Evolutionary conservation across 23 tunicate genomes (phyloP).

Genomic region (Trididemnum nubilum): DNA sequence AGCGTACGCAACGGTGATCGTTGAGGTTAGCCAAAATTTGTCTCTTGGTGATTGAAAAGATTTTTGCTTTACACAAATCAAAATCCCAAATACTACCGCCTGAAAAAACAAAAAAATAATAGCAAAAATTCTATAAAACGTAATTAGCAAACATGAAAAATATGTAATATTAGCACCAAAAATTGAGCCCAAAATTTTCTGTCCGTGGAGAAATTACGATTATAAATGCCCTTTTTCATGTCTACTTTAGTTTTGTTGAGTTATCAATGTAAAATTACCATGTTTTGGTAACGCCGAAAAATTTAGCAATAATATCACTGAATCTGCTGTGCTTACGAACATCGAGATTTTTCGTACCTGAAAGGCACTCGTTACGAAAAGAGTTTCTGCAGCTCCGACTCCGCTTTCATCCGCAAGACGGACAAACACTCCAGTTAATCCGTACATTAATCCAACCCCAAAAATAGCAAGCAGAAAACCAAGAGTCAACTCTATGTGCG

Average conservation of each 20-base stretch:
- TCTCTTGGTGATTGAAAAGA: conserved; percentile 64
- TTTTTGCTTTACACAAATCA: conserved; percentile 17
- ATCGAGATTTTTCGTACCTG: conserved; percentile 55
- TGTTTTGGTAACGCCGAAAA: no score
- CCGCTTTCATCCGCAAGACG: conserved; percentile 66
- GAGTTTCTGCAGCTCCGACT: conserved; percentile 59
- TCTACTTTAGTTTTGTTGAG: no score
- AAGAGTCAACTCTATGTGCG: conserved; percentile 29
- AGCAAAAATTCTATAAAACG: neutral
- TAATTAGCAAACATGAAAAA: no score
- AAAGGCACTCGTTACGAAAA: conserved; percentile 61
- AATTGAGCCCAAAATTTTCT: no score
- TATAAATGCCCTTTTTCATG: no score
- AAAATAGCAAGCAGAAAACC: conserved; percentile 62
- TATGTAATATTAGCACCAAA: no score
- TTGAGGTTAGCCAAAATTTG: conserved; percentile 21
- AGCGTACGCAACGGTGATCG: conserved; percentile 52
- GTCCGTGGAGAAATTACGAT: no score
- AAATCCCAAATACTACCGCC: conserved; percentile 53
- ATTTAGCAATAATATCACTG: no score
- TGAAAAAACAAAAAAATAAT: neutral
- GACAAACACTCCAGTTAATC: conserved; percentile 75
- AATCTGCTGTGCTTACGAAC: no score
- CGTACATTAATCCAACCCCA: conserved; percentile 87
- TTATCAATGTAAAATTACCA: no score